A percentile compares a stretch with the other conserved stretches of the same genome.
Conservation (phyloP, 2,888 invertebrate genomes). For the Rotaria sp. region DNA sequence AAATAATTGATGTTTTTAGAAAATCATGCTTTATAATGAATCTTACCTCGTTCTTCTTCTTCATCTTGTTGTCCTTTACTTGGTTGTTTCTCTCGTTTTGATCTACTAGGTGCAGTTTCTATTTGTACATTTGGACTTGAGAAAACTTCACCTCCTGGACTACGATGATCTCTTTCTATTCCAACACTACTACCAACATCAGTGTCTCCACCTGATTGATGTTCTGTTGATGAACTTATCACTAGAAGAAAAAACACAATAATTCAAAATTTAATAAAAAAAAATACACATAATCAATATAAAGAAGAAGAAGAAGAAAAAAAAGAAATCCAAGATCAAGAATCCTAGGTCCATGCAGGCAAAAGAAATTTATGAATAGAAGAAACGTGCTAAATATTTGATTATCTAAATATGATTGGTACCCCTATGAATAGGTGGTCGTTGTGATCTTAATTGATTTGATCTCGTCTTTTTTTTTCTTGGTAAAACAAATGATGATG, state of each 20-base stretch:
- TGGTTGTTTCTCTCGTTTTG: slow-evolving; percentile 23
- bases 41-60: slow-evolving; percentile 81
- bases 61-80: slow-evolving; percentile 64
- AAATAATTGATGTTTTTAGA: no score
- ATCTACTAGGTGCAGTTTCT: background rate
- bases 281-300: no score
- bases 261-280: no score
- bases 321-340: background rate
- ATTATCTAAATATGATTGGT: background rate
- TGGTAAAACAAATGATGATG: slow-evolving; percentile 10
- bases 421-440: background rate
- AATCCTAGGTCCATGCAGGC: background rate
- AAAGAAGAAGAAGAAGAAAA: background rate
- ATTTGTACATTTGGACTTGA: background rate
- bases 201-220: background rate
- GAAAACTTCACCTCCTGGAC: background rate
- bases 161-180: background rate
- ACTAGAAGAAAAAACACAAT: background rate
- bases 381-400: background rate
- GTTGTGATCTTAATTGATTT: background rate
- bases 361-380: background rate
- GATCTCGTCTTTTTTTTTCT: background rate
- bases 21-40: no score
- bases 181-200: background rate
- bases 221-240: background rate